These are phyloP conservation scores for Micromys minutus DNA, from an alignment of 2,113 vertebrate genomes.

Conservation along the genomic window DNA sequence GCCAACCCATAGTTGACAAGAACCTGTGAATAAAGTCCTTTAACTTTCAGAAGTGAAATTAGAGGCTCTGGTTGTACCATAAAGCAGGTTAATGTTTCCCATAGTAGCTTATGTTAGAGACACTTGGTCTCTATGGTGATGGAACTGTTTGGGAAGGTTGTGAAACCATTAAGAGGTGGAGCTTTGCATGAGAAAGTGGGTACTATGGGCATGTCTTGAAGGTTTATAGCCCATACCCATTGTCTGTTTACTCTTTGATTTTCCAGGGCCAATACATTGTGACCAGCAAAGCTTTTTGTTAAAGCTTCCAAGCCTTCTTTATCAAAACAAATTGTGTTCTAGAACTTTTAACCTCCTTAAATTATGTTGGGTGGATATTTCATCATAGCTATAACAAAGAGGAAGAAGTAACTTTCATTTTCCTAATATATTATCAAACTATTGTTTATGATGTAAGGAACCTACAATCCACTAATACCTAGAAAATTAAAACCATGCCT, in stretches of 20 bases:
- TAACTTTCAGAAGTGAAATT: constrained; percentile 17
- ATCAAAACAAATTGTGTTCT: neutral
- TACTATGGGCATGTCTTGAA: too few species aligned
- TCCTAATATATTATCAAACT: neutral
- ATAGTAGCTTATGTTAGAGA: neutral
- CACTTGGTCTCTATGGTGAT: neutral
- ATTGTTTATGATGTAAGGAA: neutral
- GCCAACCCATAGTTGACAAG: neutral
- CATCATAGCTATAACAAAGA: too few species aligned
- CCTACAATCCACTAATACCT: neutral
- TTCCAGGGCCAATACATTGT: neutral
- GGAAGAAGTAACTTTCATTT: neutral
- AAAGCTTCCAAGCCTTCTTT: too few species aligned
- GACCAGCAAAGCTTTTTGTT: neutral
- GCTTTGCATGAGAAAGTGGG: neutral
- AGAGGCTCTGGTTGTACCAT: neutral
- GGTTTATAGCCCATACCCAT: neutral
- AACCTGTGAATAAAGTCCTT: neutral
- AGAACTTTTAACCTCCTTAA: neutral
- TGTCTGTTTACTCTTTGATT: neutral
- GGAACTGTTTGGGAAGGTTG: neutral
- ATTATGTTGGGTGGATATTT: neutral
- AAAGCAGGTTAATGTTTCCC: neutral
- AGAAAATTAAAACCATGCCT: neutral
- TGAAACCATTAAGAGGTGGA: neutral